Evolutionary conservation across 2,888 invertebrate species (phyloP).

Genomic region (Monochamus alternatus): DNA sequence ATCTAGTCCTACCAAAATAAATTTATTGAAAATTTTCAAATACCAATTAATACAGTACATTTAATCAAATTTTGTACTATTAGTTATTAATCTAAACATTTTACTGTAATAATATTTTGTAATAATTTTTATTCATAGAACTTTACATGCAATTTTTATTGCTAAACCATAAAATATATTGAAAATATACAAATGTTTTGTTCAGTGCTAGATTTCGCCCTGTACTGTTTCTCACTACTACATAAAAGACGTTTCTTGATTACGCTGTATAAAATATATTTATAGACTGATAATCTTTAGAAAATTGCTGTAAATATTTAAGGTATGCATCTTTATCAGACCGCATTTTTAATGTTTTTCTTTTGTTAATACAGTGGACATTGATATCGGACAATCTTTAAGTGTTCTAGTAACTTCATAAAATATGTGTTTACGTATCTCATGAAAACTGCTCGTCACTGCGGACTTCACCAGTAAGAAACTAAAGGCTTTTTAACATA

Average conservation of each 20-base stretch:
- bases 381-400: constrained; percentile 38
- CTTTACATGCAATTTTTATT: no score
- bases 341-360: not conserved
- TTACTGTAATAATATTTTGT: no score
- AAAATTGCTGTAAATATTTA: constrained; percentile 36
- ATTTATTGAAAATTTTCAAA: no score
- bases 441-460: not conserved
- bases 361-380: constrained; percentile 7
- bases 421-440: constrained; percentile 19
- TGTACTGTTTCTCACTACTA: constrained; percentile 31
- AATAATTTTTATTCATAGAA: no score
- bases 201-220: no score
- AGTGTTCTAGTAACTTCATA: constrained; percentile 29
- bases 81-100: no score
- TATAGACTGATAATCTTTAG: constrained; percentile 47
- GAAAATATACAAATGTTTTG: no score
- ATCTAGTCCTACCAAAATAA: no score
- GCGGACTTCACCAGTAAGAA: constrained; percentile 1
- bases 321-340: not conserved
- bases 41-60: no score
- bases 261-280: constrained; percentile 40
- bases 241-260: constrained; percentile 31
- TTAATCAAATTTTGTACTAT: no score
- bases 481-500: constrained; percentile 21
- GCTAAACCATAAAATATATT: no score